These are phyloP conservation scores for Linnaemya tessellans DNA, from an alignment of 2,888 invertebrate genomes.

Conservation along the genomic window DNA sequence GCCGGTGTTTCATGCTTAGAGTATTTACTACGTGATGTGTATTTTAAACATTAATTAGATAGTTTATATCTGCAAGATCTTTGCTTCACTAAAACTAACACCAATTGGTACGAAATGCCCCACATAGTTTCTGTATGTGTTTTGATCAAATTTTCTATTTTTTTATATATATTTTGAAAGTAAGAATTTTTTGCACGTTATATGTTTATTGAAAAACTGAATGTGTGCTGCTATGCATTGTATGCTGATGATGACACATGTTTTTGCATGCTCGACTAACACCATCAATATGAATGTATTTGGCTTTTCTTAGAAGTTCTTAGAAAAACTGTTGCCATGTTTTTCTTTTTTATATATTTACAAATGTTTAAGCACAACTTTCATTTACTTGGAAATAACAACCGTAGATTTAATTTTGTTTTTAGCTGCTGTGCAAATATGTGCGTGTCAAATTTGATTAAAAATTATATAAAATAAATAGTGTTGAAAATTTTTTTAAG, in stretches of 20 bases:
- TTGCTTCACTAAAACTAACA: background rate
- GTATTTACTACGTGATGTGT: too few relatives aligned
- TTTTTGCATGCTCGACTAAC: conserved; percentile 63
- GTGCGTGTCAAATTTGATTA: conserved; percentile 57
- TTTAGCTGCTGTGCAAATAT: conserved; percentile 20
- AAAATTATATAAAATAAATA: conserved; percentile 7
- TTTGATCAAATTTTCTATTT: conserved; percentile 51
- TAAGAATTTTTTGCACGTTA: background rate
- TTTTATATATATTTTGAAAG: too few relatives aligned
- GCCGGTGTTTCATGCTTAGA: too few relatives aligned
- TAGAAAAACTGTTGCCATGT: conserved; percentile 20
- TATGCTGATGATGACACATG: conserved; percentile 56
- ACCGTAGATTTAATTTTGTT: conserved; percentile 46
- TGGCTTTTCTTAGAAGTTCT: conserved; percentile 50
- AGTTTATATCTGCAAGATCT: background rate
- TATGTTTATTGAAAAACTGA: background rate
- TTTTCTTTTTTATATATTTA: conserved; percentile 1
- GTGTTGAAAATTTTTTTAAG: conserved; percentile 63
- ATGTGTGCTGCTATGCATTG: background rate
- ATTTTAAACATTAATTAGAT: too few relatives aligned
- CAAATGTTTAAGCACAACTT: conserved; percentile 13
- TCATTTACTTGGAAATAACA: conserved; percentile 29
- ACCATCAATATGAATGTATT: conserved; percentile 26
- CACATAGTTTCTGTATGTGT: background rate
- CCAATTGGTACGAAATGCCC: background rate